Conservation (phyloP, 2,113 vertebrate genomes). For the Noctilio leporinus region DNA sequence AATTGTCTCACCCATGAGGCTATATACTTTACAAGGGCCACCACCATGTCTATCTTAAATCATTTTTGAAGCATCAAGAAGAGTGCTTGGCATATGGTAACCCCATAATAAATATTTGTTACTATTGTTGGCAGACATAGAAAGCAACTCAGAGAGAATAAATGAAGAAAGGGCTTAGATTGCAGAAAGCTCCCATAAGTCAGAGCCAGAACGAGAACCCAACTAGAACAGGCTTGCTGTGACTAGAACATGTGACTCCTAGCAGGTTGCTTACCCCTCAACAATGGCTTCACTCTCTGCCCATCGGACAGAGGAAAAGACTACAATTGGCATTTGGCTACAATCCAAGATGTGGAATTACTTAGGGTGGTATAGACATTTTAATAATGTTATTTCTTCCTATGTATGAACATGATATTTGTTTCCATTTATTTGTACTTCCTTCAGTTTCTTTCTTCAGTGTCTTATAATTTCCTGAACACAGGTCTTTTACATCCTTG, state of each 20-base stretch:
- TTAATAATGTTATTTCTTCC: too few species aligned
- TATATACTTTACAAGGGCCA: neutral
- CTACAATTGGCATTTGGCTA: neutral
- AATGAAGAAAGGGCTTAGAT: neutral
- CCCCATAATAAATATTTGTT: neutral
- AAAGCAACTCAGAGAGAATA: neutral
- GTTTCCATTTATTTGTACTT: too few species aligned
- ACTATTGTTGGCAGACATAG: neutral
- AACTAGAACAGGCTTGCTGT: neutral
- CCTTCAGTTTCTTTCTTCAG: too few species aligned
- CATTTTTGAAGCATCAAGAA: neutral
- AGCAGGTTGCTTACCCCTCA: neutral
- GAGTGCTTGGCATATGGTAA: neutral
- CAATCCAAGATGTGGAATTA: neutral
- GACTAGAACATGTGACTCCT: neutral
- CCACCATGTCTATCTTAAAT: neutral
- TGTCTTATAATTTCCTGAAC: too few species aligned
- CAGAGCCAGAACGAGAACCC: neutral
- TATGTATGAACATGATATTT: too few species aligned
- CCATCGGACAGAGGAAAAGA: neutral
- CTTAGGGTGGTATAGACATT: too few species aligned
- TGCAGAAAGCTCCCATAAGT: neutral
- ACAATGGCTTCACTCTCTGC: neutral
- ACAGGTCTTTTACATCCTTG: too few species aligned
- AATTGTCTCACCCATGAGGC: neutral